These are phyloP conservation scores for Carassius carassius DNA, from an alignment of 2,113 vertebrate genomes.

Conservation along the genomic window DNA sequence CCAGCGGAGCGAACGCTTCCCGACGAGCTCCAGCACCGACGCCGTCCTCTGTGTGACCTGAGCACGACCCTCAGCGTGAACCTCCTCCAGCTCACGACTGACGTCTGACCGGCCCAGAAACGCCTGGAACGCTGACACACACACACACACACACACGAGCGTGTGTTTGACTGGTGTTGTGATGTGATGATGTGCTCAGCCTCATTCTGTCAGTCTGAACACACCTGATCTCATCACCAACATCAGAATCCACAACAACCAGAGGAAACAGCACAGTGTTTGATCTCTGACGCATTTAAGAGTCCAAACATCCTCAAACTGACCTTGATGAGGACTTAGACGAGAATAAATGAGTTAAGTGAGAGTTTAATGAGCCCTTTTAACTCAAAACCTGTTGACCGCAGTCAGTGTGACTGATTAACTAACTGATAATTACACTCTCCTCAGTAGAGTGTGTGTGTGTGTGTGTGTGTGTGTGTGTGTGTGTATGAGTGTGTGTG, in stretches of 20 bases:
- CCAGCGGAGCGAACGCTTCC: constrained; percentile 76
- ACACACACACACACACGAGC: neutral
- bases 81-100: constrained; percentile 84
- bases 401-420: no score
- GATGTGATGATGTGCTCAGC: neutral
- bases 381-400: constrained; percentile 59
- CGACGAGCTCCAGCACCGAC: constrained; percentile 79
- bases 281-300: neutral
- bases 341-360: neutral
- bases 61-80: constrained; percentile 76
- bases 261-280: neutral
- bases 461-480: no score
- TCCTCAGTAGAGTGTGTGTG: no score
- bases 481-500: no score
- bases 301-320: neutral
- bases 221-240: neutral
- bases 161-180: neutral
- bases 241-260: neutral
- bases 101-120: constrained; percentile 88
- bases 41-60: constrained; percentile 75
- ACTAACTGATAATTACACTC: no score
- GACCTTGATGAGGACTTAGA: neutral
- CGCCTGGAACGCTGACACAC: constrained; percentile 81
- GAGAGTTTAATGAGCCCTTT: neutral
- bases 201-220: constrained; percentile 14